Evolutionary conservation across 2,797 vertebrate species (phyloP), one percentile per base, ranked within the genome.

Genomic region (Astyanax mexicanus): DNA sequence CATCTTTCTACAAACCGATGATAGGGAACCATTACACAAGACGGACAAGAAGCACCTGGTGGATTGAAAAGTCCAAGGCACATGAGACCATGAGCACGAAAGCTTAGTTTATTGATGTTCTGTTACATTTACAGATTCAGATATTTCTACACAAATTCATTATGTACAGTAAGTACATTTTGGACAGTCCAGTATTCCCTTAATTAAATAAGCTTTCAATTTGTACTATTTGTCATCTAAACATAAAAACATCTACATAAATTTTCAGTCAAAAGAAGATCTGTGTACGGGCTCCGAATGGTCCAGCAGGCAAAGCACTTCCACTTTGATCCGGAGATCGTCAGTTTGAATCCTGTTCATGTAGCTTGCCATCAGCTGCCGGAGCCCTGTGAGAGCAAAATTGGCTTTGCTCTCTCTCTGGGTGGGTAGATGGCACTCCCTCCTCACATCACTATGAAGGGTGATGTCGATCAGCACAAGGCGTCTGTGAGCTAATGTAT

Each of bases 31-130:
- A 15, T 51, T 72, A 64, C 52, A 51, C 52, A 75, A 68, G 61
- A 35, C 27, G 74, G 38, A 27, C 13, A 65, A 68, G 19, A 29
- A 35, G 29, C 64, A 60, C 65, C 74, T 71, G 61, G 25, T 27
- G 51, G 32, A 67, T 19, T 55, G 4, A 21, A 32, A 60, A 51
- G 49, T n/a, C 23, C 42, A 40, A 35, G 19, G 40, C 37, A 47
- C 13, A 15, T 42, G 69, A 37, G 3, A 6, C 3, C 19, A 23
- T 8, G 29, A 64, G 38, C 17, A 21, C 25, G 47, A 51, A 38
- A 45, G 35, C 38, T 52, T 55, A 42, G 51, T 80, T 83, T 83
- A 83, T 78, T 83, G 15, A 72, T 11, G 12, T 62, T 9, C 62
- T 54, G 6, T 57, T 32, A 71, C 64, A 80, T 67, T 62, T 67